Conservation (phyloP, 2,888 invertebrate species). For the Orthosia cruda region DNA sequence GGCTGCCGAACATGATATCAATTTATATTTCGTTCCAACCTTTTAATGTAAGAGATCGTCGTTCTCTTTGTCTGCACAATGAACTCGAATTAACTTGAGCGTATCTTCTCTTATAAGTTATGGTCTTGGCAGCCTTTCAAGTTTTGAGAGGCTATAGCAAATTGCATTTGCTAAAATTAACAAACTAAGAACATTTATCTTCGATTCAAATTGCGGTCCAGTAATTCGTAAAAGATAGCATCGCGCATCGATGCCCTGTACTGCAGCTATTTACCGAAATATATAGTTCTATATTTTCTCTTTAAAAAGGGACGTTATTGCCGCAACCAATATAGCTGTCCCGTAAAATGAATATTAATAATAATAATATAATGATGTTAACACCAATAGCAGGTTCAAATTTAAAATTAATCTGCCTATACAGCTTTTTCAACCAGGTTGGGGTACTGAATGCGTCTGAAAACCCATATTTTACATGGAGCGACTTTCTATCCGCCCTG, state of each 20-base stretch:
- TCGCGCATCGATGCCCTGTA: background rate
- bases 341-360: background rate
- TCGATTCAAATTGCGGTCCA: slow-evolving; percentile 31
- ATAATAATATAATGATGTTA: too few species aligned
- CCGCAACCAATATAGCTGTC: background rate
- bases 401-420: too few species aligned
- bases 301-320: background rate
- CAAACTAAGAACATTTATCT: slow-evolving; percentile 43
- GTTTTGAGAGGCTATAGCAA: slow-evolving; percentile 35
- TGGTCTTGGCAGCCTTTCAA: slow-evolving; percentile 48
- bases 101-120: slow-evolving; percentile 36
- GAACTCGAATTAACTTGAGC: slow-evolving; percentile 34
- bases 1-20: slow-evolving; percentile 6
- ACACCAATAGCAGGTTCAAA: background rate
- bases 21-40: slow-evolving; percentile 12
- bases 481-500: too few species aligned
- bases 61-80: slow-evolving; percentile 26
- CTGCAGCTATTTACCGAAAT: background rate
- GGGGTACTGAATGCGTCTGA: too few species aligned
- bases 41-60: slow-evolving; percentile 8
- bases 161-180: slow-evolving; percentile 44
- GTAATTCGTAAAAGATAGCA: slow-evolving; percentile 21
- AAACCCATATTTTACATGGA: too few species aligned
- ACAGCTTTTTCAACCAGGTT: too few species aligned
- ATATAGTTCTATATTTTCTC: background rate